phyloP scores from a whole-genome alignment of 2,113 vertebrate genomes.

The Mustela lutreola region DNA sequence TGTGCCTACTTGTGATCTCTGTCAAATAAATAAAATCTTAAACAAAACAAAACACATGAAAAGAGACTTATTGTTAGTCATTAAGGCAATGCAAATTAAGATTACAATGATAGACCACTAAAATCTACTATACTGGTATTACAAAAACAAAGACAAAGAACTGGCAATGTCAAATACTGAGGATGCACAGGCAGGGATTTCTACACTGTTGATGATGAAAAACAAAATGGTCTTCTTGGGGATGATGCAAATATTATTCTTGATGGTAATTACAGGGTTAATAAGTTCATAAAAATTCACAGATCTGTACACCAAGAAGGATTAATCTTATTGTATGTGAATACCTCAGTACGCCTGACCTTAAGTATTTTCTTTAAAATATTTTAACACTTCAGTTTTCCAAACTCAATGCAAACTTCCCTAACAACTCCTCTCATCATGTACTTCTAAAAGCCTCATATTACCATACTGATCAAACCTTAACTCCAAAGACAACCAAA shows the following conservation, averaged over 20 bases:
- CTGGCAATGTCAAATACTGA: neutral
- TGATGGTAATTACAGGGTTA: neutral
- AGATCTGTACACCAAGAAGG: neutral
- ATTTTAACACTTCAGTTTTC: slow-evolving; percentile 6
- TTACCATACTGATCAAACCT: slow-evolving; percentile 27
- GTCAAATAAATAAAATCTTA: too few species aligned
- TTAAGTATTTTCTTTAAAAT: neutral
- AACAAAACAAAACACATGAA: neutral
- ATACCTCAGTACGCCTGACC: neutral
- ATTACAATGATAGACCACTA: neutral
- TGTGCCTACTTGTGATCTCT: too few species aligned
- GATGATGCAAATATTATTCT: neutral
- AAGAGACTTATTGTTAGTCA: neutral
- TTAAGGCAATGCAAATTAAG: neutral
- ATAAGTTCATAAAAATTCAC: slow-evolving; percentile 15
- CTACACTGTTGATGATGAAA: neutral
- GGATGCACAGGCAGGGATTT: neutral
- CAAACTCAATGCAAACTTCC: neutral
- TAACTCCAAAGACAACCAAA: neutral
- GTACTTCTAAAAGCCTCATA: neutral
- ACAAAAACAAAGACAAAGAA: neutral
- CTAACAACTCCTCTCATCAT: neutral
- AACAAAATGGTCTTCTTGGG: neutral
- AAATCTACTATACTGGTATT: neutral
- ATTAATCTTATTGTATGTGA: neutral